Evolutionary conservation across 1,140 invertebrate genomes (phyloP).

Genomic region (Brachionus paranguensis): DNA sequence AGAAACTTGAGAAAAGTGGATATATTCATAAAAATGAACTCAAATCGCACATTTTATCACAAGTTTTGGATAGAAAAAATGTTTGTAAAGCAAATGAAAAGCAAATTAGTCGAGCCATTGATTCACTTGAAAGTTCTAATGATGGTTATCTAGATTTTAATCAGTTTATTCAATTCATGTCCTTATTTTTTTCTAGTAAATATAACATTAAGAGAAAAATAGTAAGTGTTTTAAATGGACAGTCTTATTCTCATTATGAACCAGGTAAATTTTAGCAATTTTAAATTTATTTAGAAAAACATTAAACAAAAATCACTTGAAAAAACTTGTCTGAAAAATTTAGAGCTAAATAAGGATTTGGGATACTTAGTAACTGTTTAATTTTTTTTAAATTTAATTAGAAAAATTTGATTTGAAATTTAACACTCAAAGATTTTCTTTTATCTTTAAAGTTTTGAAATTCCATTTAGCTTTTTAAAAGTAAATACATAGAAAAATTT

Average conservation of each 20-base stretch:
- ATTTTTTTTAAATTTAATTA: too few relatives aligned
- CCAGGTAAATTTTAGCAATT: not conserved
- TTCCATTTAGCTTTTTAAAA: too few relatives aligned
- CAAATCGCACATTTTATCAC: not conserved
- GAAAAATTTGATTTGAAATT: too few relatives aligned
- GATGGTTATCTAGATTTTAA: not conserved
- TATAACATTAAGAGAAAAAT: slow-evolving; percentile 12
- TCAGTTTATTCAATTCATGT: slow-evolving; percentile 31
- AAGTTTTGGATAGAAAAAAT: not conserved
- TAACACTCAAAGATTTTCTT: too few relatives aligned
- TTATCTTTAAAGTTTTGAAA: too few relatives aligned
- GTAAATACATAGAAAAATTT: too few relatives aligned
- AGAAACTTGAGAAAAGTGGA: not conserved
- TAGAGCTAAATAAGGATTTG: too few relatives aligned
- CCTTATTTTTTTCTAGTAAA: slow-evolving; percentile 29
- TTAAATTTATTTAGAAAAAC: too few relatives aligned
- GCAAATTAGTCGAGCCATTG: not conserved
- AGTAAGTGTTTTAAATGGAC: not conserved
- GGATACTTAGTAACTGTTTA: too few relatives aligned
- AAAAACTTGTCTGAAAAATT: too few relatives aligned
- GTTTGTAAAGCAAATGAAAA: not conserved
- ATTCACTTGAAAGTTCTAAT: not conserved
- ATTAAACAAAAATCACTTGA: too few relatives aligned
- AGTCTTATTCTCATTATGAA: not conserved
- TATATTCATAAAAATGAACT: not conserved